Percentiles rank a stretch among this genome's conserved stretches.
Conservation (phyloP, 2,797 vertebrate species). For the Fistularia commersonii region DNA sequence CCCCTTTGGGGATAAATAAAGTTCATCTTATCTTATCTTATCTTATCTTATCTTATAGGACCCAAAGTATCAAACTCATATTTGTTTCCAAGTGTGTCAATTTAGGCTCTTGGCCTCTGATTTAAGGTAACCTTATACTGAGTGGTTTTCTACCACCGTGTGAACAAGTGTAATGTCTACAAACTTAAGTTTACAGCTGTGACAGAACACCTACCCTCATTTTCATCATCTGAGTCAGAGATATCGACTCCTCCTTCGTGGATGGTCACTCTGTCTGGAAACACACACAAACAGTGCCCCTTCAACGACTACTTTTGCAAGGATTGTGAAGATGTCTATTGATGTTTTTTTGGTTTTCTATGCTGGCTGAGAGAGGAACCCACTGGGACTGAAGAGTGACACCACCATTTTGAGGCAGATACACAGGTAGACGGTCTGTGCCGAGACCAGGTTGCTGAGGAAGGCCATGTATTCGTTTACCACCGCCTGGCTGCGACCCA, state of each 20-base stretch:
- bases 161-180: too few species aligned
- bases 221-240: constrained; percentile 94
- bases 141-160: too few species aligned
- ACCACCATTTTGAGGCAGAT: constrained; percentile 86
- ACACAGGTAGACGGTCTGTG: constrained; percentile 91
- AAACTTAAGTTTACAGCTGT: too few species aligned
- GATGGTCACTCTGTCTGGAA: constrained; percentile 81
- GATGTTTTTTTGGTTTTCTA: too few species aligned
- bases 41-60: too few species aligned
- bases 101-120: too few species aligned
- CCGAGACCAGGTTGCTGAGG: constrained; percentile 92
- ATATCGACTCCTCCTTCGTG: constrained; percentile 86
- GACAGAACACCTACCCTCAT: constrained; percentile 80
- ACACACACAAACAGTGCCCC: not conserved
- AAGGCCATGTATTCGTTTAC: constrained; percentile 93
- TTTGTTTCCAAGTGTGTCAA: too few species aligned
- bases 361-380: not conserved
- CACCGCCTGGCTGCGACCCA: constrained; percentile 82
- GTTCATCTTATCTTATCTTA: too few species aligned
- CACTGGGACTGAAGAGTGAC: constrained; percentile 78
- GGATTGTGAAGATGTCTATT: not conserved
- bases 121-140: too few species aligned
- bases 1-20: too few species aligned
- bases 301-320: not conserved
- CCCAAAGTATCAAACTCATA: too few species aligned